phyloP scores from a whole-genome alignment of 37 sponge, comb jelly and placozoan genomes.

The Halisarca cf. caerulea region DNA sequence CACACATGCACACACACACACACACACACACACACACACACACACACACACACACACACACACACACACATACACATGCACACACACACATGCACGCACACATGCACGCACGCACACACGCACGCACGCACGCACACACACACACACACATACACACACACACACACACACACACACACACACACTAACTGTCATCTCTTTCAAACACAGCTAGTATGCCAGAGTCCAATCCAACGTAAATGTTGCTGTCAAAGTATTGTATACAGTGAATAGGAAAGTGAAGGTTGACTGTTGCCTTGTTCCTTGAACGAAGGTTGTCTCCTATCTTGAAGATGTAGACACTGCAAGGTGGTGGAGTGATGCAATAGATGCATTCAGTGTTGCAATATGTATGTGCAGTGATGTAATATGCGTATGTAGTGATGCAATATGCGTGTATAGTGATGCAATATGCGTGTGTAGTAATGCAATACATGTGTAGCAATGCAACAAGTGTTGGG shows the following conservation, averaged over 20 bases:
- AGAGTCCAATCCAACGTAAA: constrained; percentile 65
- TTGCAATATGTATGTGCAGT: background rate
- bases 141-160: no score
- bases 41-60: no score
- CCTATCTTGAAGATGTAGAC: constrained; percentile 38
- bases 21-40: no score
- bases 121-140: no score
- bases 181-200: constrained; percentile 13
- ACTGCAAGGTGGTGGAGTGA: background rate
- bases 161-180: no score
- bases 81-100: no score
- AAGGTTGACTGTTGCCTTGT: constrained; percentile 30
- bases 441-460: no score
- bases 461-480: no score
- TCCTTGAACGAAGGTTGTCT: constrained; percentile 50
- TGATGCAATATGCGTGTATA: background rate
- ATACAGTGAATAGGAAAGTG: constrained; percentile 49
- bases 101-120: no score
- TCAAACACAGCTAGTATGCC: constrained; percentile 65
- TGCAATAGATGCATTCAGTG: background rate
- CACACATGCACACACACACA: no score
- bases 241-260: constrained; percentile 37
- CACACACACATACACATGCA: no score
- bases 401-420: background rate
- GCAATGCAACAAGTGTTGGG: no score